Evolutionary conservation across 1,140 invertebrate species (phyloP).

Genomic region (Bactericera cockerelli): DNA sequence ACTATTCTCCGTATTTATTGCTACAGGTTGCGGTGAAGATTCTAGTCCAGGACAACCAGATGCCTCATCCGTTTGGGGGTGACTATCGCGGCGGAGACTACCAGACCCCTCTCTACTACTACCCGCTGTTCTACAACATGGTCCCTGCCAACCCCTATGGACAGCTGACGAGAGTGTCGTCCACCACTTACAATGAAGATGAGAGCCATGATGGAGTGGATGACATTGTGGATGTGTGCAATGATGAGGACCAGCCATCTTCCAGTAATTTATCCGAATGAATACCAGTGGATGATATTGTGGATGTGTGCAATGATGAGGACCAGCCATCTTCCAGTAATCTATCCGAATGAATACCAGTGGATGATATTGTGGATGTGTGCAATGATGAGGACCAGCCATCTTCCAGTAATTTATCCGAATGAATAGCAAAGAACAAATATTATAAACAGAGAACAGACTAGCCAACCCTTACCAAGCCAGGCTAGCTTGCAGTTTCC

Average conservation of each 20-base stretch:
- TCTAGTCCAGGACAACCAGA: conserved; percentile 58
- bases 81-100: neutral
- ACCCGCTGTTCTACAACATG: conserved; percentile 4
- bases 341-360: neutral
- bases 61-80: neutral
- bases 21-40: conserved; percentile 79
- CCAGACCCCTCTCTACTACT: neutral
- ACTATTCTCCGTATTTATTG: too few species aligned
- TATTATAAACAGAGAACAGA: too few species aligned
- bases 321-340: neutral
- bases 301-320: conserved; percentile 1
- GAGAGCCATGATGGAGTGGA: neutral
- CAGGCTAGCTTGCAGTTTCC: too few species aligned
- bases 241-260: neutral
- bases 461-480: too few species aligned
- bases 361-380: neutral
- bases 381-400: conserved; percentile 1
- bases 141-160: neutral
- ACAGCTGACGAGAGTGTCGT: neutral
- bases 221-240: conserved; percentile 6
- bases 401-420: neutral
- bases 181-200: neutral
- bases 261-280: conserved; percentile 1
- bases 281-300: neutral
- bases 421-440: too few species aligned